A percentile compares a stretch with the other conserved stretches of the same genome.
These are phyloP conservation scores for Rhynchomys soricoides DNA, from an alignment of 2,113 vertebrate species.

Conservation along the genomic window DNA sequence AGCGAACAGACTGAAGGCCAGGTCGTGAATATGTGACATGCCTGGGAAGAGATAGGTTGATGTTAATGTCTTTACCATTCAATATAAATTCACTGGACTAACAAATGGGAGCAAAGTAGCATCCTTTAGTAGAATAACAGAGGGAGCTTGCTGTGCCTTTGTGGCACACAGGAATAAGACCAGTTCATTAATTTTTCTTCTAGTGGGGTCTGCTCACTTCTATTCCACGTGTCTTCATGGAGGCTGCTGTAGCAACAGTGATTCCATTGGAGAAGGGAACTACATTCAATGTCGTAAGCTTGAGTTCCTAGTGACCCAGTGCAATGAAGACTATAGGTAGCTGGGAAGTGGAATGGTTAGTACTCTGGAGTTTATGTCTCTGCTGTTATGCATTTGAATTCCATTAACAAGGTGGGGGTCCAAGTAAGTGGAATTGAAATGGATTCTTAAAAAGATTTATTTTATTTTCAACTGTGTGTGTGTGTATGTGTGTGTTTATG, in stretches of 20 bases:
- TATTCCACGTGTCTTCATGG: not conserved
- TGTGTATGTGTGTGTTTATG: not conserved
- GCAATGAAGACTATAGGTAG: not conserved
- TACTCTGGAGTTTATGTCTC: conserved; percentile 16
- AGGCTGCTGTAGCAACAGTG: not conserved
- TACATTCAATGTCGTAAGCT: not conserved
- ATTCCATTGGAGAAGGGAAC: not conserved
- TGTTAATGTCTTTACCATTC: conserved; percentile 27
- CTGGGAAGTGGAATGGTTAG: not conserved
- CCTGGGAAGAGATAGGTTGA: conserved; percentile 13
- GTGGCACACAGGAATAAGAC: not conserved
- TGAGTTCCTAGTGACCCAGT: not conserved
- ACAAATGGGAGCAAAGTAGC: conserved; percentile 50
- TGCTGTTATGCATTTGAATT: conserved; percentile 55
- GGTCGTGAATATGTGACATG: not conserved
- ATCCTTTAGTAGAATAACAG: conserved; percentile 2
- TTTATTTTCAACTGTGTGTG: not conserved
- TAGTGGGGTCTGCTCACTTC: not conserved
- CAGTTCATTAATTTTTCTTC: not conserved
- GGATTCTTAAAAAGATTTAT: not conserved
- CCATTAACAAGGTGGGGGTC: not conserved
- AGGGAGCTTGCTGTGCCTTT: not conserved
- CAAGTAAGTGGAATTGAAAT: conserved; percentile 31
- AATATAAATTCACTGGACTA: conserved; percentile 61
- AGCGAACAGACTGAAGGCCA: conserved; percentile 63